Evolutionary conservation across 2,113 vertebrate species (phyloP).

Genomic region (Xiphophorus couchianus): DNA sequence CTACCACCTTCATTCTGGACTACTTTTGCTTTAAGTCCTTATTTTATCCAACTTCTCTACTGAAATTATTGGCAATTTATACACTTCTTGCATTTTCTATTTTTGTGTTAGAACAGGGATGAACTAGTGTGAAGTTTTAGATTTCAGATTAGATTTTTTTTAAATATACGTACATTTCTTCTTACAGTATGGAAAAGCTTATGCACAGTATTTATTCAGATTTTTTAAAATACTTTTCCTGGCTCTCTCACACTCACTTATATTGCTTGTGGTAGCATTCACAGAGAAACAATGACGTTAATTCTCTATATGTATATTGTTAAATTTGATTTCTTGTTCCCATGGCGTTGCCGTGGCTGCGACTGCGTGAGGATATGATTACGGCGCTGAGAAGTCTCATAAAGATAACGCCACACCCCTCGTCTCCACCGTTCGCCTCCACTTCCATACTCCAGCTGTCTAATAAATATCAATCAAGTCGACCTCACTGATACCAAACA

Average conservation of each 20-base stretch:
- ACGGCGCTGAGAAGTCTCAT: constrained; percentile 59
- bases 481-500: constrained; percentile 8
- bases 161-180: background rate
- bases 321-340: constrained; percentile 14
- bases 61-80: too few relatives aligned
- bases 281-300: constrained; percentile 5
- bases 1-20: too few relatives aligned
- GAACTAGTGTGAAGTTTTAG: too few relatives aligned
- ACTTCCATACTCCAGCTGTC: constrained; percentile 39
- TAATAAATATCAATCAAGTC: constrained; percentile 52
- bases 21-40: too few relatives aligned
- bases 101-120: too few relatives aligned
- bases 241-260: too few relatives aligned
- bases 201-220: background rate
- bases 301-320: background rate
- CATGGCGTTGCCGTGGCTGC: background rate
- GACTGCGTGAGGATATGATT: constrained; percentile 51
- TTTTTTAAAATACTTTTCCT: too few relatives aligned
- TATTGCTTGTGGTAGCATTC: background rate
- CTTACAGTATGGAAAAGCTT: background rate
- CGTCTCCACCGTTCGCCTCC: constrained; percentile 11
- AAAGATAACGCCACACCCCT: constrained; percentile 57
- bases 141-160: background rate
- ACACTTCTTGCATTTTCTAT: too few relatives aligned
- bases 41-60: too few relatives aligned